Base-by-base conservation (phyloP, 2,888 invertebrate genomes). In the Melanchra persicariae region DNA sequence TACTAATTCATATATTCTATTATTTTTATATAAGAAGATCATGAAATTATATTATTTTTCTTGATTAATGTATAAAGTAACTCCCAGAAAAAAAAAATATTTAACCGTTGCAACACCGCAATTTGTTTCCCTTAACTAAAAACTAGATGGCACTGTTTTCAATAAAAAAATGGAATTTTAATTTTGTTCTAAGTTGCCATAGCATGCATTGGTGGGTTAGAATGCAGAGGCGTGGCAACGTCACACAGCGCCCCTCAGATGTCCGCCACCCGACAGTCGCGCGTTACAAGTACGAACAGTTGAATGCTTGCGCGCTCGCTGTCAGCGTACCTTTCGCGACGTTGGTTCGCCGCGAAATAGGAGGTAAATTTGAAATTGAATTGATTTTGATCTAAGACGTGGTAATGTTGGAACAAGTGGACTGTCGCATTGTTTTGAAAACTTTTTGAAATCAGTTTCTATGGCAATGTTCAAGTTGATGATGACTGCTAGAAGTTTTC, bases 231-330 rank as follows among this genome's bases (percentile, higher is more conserved):
- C 95, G 95, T 93, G 93, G 92, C 91, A 85, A 85, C 91, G 87
- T 82, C 89, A 90, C 92, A 88, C 87, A 83, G 89, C 89, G 91
- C 90, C 91, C 92, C 90, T 92, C 92, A 92, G 93, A 92, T 90
- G 92, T 92, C 92, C 79, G 90, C 90, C 89, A 89, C 86, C 88
- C 85, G 90, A 89, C 94, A 95, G 95, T 94, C 87, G 91, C 92
- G 93, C 89, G 93, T 90, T 90, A 88, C 88, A 91, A 90, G 90
- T 91, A 89, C 92, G 90, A 94, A 94, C 95, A 95, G 95, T 94
- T 94, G 94, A 94, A 95, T 94, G 93, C 94, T 93, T 93, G 92
- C 92, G 90, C 86, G 87, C 92, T 92, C 88, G 92, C 91, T 92
- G 91, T 91, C 93, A 92, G 90, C 89, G 91, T 87, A 90, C 85